Evolutionary conservation across 2,797 vertebrate species (phyloP).

Genomic region (Halcyon leucocephala): DNA sequence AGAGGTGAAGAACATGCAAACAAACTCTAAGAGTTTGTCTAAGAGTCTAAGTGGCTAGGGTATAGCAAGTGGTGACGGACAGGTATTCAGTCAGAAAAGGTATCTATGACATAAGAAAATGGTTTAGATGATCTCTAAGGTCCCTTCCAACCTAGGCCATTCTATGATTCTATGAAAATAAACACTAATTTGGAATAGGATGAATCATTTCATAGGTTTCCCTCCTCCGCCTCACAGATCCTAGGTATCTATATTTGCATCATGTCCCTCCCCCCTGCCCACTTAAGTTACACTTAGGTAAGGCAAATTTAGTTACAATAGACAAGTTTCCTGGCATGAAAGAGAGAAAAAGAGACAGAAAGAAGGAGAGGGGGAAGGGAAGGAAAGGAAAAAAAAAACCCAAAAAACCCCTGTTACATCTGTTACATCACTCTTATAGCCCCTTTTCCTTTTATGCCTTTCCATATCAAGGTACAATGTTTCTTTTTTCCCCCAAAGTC

Average conservation of each 20-base stretch:
- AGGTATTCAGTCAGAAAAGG: neutral
- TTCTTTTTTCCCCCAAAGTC: neutral
- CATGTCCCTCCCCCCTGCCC: neutral
- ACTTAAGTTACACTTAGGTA: neutral
- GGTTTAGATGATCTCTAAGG: no score
- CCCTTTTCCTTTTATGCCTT: neutral
- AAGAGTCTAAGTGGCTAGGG: neutral
- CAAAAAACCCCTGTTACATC: neutral
- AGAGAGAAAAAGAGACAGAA: neutral
- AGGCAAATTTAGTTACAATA: neutral
- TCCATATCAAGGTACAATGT: neutral
- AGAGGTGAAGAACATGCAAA: neutral
- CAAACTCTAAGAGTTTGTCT: neutral
- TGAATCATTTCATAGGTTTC: neutral
- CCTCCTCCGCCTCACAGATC: neutral
- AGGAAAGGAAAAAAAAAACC: neutral
- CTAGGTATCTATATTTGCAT: neutral
- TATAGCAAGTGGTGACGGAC: neutral
- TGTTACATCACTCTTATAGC: neutral
- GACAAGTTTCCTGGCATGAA: neutral
- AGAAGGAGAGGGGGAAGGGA: neutral
- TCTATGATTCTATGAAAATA: neutral
- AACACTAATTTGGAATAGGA: neutral
- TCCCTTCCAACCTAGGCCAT: no score
- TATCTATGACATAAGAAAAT: neutral